These are phyloP conservation scores for Temnothorax longispinosus DNA, from an alignment of 1,140 invertebrate genomes.

Conservation along the genomic window DNA sequence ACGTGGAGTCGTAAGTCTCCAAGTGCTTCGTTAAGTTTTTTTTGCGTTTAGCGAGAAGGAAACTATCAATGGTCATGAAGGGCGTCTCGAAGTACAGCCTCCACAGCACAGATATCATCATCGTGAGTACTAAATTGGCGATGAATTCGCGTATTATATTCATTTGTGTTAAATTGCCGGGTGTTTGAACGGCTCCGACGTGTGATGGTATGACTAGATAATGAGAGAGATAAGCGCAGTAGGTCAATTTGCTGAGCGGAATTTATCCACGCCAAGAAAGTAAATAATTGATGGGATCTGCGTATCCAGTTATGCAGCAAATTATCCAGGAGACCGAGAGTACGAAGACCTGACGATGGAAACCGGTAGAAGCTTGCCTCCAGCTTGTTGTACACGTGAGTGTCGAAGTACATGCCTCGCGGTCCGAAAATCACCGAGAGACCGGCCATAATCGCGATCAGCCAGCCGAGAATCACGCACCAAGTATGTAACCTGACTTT, in stretches of 20 bases:
- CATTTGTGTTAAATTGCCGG: slow-evolving; percentile 68
- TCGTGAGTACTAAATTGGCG: slow-evolving; percentile 73
- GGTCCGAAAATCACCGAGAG: slow-evolving; percentile 78
- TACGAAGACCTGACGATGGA: slow-evolving; percentile 88
- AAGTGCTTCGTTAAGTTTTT: not conserved
- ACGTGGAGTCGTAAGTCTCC: slow-evolving; percentile 50
- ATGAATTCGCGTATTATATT: slow-evolving; percentile 68
- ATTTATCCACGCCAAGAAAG: slow-evolving; percentile 90
- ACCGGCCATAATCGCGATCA: slow-evolving; percentile 69
- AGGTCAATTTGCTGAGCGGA: slow-evolving; percentile 90
- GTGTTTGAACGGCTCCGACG: slow-evolving; percentile 67
- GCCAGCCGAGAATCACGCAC: slow-evolving; percentile 76
- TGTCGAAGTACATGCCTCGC: slow-evolving; percentile 75
- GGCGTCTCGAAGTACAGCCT: slow-evolving; percentile 83
- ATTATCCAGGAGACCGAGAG: slow-evolving; percentile 89
- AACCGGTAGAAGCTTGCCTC: slow-evolving; percentile 88
- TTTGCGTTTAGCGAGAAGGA: not conserved
- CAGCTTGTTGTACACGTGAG: slow-evolving; percentile 77
- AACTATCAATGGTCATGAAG: slow-evolving; percentile 68
- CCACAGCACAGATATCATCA: slow-evolving; percentile 76
- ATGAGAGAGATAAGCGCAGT: slow-evolving; percentile 90
- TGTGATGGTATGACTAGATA: slow-evolving; percentile 74
- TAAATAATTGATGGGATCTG: slow-evolving; percentile 87
- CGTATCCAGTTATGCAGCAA: slow-evolving; percentile 89
- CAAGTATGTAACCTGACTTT: slow-evolving; percentile 67